Evolutionary conservation across 2,888 invertebrate species (phyloP).

Genomic region (Scelioninae gen. 1): DNA sequence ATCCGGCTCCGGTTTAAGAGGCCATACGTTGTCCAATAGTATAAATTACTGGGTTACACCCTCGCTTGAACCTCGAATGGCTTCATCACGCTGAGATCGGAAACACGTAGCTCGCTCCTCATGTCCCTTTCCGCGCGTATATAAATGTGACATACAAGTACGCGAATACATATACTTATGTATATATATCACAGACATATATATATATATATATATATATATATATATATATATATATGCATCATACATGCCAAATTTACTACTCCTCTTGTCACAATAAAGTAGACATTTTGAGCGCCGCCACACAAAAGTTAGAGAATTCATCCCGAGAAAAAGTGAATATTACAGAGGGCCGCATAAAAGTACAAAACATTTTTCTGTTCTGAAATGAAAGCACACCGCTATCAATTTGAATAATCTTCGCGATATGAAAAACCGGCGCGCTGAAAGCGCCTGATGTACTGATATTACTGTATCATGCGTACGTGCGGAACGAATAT

Average conservation of each 20-base stretch:
- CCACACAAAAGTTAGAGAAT: constrained; percentile 36
- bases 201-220: background rate
- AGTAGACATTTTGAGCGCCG: constrained; percentile 34
- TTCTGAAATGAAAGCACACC: constrained; percentile 31
- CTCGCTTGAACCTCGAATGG: constrained; percentile 71
- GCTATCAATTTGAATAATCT: constrained; percentile 58
- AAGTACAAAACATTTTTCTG: constrained; percentile 48
- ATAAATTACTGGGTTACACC: constrained; percentile 73
- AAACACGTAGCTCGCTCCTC: constrained; percentile 60
- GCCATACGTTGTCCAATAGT: constrained; percentile 72
- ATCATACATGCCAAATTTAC: constrained; percentile 43
- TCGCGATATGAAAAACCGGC: constrained; percentile 40
- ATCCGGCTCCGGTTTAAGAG: constrained; percentile 70
- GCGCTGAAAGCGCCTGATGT: constrained; percentile 32
- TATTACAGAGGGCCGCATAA: constrained; percentile 26
- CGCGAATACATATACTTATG: background rate
- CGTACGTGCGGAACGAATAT: constrained; percentile 33
- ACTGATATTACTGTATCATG: constrained; percentile 42
- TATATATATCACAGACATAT: background rate
- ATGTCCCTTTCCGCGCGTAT: constrained; percentile 48
- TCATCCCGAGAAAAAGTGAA: constrained; percentile 45
- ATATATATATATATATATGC: no score
- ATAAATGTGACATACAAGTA: constrained; percentile 38
- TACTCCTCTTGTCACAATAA: constrained; percentile 50
- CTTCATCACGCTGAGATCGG: constrained; percentile 72